Evolutionary conservation across 1,140 invertebrate genomes (phyloP), one percentile per base, ranked within the genome.

Genomic region (Arion vulgaris): DNA sequence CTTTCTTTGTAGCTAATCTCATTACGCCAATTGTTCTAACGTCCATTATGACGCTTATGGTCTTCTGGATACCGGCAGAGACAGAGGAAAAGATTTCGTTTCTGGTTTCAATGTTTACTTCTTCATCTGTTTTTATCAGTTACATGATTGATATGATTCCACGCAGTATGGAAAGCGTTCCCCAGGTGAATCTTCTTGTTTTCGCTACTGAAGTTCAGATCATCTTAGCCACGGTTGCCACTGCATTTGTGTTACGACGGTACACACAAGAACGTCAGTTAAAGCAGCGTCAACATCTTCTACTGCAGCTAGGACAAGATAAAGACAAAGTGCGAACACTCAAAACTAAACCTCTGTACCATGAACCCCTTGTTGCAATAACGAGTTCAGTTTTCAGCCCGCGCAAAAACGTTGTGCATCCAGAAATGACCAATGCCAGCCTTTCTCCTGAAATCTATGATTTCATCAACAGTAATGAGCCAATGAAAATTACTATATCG

Each of bases 81-180:
- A 93, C 92, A 9, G 94, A 94, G 0, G 94, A 94, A 87, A 94
- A 94, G 87, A 93, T 94, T 26, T 93, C 93, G 4, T 91, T 94
- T 2, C 97, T 97, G 86, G 96, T 99, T 92, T 98, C 93, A 32
- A 88, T 93, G 1, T 88, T 93, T 7, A 86, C 93, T 5, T 92
- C 93, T 1, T 91, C 93, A 80, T 92, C 92, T 72, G 93, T 93
- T 17, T 93, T 93, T 84, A 86, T 92, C 85, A 83, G 91, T 71
- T 95, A 97, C 93, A 96, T 97, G 93, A 96, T 96, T 90, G 96
- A 97, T 95, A 97, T 96, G 93, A 95, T 97, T 94, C 97, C 96
- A 91, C 95, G 97, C 95, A 96, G 97, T 93, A 97, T 96, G 94
- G 96, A 97, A 93, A 96, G 96, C 93, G 91, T 93, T 86, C 93